Conservation (phyloP, 2,113 vertebrate genomes). For the Pachypanchax playfairii region DNA sequence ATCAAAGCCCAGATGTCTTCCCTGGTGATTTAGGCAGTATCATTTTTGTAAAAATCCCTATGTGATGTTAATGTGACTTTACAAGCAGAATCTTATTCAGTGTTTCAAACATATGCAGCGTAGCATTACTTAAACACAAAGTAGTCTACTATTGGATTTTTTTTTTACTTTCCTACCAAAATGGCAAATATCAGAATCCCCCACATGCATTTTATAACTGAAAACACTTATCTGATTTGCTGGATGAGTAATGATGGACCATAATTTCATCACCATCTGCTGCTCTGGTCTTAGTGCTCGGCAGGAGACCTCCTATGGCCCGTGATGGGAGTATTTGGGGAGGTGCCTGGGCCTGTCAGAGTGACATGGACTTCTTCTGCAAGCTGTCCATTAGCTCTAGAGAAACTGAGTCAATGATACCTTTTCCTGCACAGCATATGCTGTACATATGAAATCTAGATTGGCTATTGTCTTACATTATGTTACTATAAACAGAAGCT, state of each 20-base stretch:
- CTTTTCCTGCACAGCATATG: slow-evolving; percentile 26
- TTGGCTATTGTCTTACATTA: slow-evolving; percentile 28
- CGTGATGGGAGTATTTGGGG: slow-evolving; percentile 23
- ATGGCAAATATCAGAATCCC: slow-evolving; percentile 10
- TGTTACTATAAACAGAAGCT: slow-evolving; percentile 26
- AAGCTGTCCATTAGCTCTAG: slow-evolving; percentile 62
- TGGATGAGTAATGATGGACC: slow-evolving; percentile 56
- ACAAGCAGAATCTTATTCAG: too few relatives aligned
- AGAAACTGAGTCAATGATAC: slow-evolving; percentile 53
- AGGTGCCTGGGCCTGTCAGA: slow-evolving; percentile 42
- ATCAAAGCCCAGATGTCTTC: too few relatives aligned
- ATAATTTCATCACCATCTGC: slow-evolving; percentile 63
- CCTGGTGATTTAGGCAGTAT: too few relatives aligned
- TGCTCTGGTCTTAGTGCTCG: slow-evolving; percentile 48
- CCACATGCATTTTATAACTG: slow-evolving; percentile 6
- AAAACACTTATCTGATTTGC: slow-evolving; percentile 31
- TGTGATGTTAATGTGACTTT: too few relatives aligned
- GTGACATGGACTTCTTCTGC: slow-evolving; percentile 60
- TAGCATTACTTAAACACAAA: not conserved
- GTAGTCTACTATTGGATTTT: not conserved
- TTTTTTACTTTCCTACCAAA: slow-evolving; percentile 4
- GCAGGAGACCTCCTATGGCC: slow-evolving; percentile 55
- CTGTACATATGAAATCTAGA: slow-evolving; percentile 35
- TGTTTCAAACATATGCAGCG: too few relatives aligned
- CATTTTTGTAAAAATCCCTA: too few relatives aligned